These are phyloP conservation scores for Sylvilagus floridanus DNA, from an alignment of 2,797 vertebrate genomes.

Conservation along the genomic window DNA sequence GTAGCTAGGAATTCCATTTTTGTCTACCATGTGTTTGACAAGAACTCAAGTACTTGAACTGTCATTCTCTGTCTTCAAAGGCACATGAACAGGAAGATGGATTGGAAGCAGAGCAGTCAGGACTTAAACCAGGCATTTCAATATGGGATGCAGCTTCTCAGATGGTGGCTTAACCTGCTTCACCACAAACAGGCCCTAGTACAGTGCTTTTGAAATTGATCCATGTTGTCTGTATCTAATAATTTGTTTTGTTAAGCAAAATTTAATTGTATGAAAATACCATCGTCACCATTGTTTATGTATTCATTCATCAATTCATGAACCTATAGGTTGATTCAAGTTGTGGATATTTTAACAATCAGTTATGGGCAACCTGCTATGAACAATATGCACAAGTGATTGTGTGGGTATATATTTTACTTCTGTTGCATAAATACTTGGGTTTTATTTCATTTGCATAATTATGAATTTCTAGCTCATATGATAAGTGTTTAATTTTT, in stretches of 20 bases:
- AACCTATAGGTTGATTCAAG: neutral
- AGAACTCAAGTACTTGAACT: too few relatives aligned
- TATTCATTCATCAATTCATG: neutral
- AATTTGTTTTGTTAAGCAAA: neutral
- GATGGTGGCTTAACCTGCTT: too few relatives aligned
- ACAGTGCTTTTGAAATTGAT: neutral
- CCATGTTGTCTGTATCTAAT: neutral
- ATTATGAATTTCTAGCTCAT: neutral
- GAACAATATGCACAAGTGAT: neutral
- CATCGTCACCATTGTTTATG: neutral
- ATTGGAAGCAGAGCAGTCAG: too few relatives aligned
- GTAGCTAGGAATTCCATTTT: too few relatives aligned
- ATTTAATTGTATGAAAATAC: neutral
- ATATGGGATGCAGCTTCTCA: too few relatives aligned
- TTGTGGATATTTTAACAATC: neutral
- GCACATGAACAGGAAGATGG: too few relatives aligned
- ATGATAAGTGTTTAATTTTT: neutral
- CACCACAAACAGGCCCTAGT: too few relatives aligned
- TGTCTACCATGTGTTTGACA: too few relatives aligned
- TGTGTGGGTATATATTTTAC: neutral
- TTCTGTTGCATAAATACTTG: too few relatives aligned
- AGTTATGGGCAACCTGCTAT: neutral
- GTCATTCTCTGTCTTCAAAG: too few relatives aligned
- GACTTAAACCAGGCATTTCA: too few relatives aligned
- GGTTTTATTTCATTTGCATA: neutral